Evolutionary conservation across 2,113 vertebrate genomes (phyloP).

Genomic region (Euleptes europaea): DNA sequence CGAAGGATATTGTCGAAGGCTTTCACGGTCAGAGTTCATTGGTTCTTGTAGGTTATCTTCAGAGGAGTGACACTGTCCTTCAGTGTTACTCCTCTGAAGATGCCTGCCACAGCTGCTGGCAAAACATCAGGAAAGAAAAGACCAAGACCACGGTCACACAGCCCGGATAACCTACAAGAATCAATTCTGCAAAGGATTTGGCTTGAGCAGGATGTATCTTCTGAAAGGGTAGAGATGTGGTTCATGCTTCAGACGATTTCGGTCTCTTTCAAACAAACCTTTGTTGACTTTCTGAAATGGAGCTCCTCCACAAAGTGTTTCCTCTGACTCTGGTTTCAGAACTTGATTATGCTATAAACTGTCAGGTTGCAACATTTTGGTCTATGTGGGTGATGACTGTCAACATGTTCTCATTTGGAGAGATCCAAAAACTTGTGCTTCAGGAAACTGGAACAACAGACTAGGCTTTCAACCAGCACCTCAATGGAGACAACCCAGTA

Average conservation of each 20-base stretch:
- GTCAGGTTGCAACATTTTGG: background rate
- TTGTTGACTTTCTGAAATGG: background rate
- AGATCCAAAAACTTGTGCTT: background rate
- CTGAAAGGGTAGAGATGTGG: fast-evolving
- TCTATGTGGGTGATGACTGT: background rate
- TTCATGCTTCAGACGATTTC: background rate
- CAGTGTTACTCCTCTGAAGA: too few species aligned
- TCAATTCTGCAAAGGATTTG: too few species aligned
- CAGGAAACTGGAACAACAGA: background rate
- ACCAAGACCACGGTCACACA: too few species aligned
- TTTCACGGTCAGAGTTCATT: too few species aligned
- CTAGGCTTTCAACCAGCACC: background rate
- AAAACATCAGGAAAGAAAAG: too few species aligned
- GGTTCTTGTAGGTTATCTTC: too few species aligned
- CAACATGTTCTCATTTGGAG: background rate
- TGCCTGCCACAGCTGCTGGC: too few species aligned
- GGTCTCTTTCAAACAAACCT: background rate
- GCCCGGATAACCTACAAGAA: too few species aligned
- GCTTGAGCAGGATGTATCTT: background rate
- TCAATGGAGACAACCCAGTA: too few species aligned
- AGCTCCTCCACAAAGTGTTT: background rate
- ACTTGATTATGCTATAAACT: background rate
- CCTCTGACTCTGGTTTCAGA: background rate
- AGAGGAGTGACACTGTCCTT: too few species aligned
- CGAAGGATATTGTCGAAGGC: too few species aligned